Evolutionary conservation across 2,113 vertebrate species (phyloP).

Genomic region (Heterochromis multidens): DNA sequence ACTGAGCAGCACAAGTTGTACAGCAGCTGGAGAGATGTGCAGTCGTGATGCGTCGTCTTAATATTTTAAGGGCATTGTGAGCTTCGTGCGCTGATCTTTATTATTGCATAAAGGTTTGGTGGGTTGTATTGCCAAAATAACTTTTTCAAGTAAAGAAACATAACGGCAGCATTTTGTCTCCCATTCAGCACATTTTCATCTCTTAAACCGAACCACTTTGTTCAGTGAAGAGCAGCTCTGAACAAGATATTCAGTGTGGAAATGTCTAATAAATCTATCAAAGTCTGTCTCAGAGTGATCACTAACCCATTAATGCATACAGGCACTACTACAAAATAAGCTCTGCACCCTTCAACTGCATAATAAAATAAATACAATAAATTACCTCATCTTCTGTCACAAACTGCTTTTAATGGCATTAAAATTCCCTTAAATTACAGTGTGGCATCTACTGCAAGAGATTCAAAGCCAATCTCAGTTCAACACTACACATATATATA

Average conservation of each 20-base stretch:
- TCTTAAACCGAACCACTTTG: neutral
- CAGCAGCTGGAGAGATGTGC: neutral
- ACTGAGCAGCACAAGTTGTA: neutral
- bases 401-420: neutral
- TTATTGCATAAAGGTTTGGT: neutral
- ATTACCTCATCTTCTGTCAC: neutral
- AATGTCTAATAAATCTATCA: neutral
- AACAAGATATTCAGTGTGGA: neutral
- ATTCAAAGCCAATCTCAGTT: neutral
- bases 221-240: neutral
- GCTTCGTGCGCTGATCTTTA: neutral
- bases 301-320: neutral
- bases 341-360: neutral
- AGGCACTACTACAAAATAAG: constrained; percentile 33
- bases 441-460: neutral
- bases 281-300: neutral
- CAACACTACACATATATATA: neutral
- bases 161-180: neutral
- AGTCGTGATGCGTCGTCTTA: neutral
- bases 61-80: neutral
- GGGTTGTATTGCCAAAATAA: neutral
- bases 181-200: neutral
- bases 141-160: neutral
- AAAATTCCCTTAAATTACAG: neutral
- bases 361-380: constrained; percentile 44